Evolutionary conservation across 2,888 invertebrate genomes (phyloP).

Genomic region (Noctua pronuba): DNA sequence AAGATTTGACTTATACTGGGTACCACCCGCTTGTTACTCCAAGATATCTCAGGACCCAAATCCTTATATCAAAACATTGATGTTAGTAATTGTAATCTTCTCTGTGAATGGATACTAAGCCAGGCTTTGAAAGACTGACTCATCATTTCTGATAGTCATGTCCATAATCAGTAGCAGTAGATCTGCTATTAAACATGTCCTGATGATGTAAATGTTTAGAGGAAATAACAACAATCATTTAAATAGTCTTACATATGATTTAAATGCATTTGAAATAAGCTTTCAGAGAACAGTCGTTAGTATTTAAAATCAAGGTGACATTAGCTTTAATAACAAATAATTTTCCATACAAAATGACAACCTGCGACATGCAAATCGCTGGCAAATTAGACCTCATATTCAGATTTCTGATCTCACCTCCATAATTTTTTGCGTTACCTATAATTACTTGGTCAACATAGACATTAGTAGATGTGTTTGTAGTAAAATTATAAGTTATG

Average conservation of each 20-base stretch:
- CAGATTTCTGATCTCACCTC: slow-evolving; percentile 42
- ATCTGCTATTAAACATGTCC: not conserved
- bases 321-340: slow-evolving; percentile 33
- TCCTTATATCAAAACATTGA: not conserved
- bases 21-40: not conserved
- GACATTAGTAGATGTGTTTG: slow-evolving; percentile 50
- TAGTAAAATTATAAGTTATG: slow-evolving; percentile 60
- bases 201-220: not conserved
- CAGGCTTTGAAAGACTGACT: not conserved
- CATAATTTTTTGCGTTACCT: slow-evolving; percentile 37
- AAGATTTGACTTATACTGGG: not conserved
- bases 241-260: not conserved
- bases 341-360: slow-evolving; percentile 38
- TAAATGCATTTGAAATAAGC: slow-evolving; percentile 3
- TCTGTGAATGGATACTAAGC: not conserved
- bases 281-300: slow-evolving; percentile 22
- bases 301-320: slow-evolving; percentile 38
- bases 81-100: not conserved
- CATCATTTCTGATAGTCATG: not conserved
- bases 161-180: not conserved
- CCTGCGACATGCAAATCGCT: slow-evolving; percentile 25
- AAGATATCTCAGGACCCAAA: not conserved
- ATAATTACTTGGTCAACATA: slow-evolving; percentile 48
- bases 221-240: not conserved
- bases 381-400: slow-evolving; percentile 25